A percentile compares a stretch with the other conserved stretches of the same genome.
These are phyloP conservation scores for Loxodonta africana DNA, from an alignment of 2,113 vertebrate genomes.

Conservation along the genomic window DNA sequence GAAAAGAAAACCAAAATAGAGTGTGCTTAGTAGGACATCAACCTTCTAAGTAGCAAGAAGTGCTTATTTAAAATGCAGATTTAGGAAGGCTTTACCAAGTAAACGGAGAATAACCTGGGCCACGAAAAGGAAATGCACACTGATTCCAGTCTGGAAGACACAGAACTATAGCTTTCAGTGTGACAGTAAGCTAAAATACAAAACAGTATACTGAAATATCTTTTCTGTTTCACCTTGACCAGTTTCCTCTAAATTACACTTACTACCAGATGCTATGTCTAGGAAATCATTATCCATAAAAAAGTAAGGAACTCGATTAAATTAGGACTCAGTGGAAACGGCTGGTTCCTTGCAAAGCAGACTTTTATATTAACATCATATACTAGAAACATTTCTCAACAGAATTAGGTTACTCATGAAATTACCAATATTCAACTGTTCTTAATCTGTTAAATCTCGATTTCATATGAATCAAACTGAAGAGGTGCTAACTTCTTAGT, in stretches of 20 bases:
- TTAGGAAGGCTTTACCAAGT: not conserved
- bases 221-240: not conserved
- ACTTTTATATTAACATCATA: not conserved
- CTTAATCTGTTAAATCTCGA: not conserved
- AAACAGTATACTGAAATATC: not conserved
- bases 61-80: not conserved
- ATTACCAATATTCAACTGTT: not conserved
- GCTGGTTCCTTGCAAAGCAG: not conserved
- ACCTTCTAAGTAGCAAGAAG: not conserved
- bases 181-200: not conserved
- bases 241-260: not conserved
- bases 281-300: not conserved
- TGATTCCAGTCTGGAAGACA: no score
- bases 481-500: not conserved
- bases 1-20: not conserved
- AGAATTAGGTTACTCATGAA: not conserved
- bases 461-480: not conserved
- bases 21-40: not conserved
- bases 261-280: rapidly evolving
- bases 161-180: rapidly evolving
- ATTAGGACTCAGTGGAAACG: not conserved
- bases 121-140: not conserved
- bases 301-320: not conserved
- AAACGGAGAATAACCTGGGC: not conserved
- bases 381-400: not conserved